phyloP scores from a whole-genome alignment of 2,797 vertebrate genomes.

The Myiotriccus ornatus region DNA sequence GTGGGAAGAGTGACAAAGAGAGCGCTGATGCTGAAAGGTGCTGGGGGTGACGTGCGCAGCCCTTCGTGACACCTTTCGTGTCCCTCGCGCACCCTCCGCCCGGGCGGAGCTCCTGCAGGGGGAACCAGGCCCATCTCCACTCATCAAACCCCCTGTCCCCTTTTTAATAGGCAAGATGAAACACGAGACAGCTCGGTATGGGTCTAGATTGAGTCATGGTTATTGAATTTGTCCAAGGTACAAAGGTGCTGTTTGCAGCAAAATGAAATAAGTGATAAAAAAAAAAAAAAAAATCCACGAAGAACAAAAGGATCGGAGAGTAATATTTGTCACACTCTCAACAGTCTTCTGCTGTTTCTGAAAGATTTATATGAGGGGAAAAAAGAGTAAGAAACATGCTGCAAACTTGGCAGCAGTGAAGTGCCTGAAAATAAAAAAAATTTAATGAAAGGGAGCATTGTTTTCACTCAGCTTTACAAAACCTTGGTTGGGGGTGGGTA shows the following conservation, averaged over 20 bases:
- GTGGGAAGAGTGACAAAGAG: background rate
- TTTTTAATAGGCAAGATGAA: conserved; percentile 26
- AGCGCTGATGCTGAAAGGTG: background rate
- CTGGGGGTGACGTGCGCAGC: rapidly evolving
- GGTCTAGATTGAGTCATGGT: background rate
- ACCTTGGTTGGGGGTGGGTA: background rate
- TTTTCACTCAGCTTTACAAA: background rate
- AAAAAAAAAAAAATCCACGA: background rate
- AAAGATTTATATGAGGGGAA: conserved; percentile 6
- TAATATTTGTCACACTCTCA: conserved; percentile 3
- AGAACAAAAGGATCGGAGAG: conserved; percentile 35
- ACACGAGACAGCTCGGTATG: background rate
- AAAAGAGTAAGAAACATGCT: background rate
- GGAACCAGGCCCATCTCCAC: background rate
- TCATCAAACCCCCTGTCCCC: background rate
- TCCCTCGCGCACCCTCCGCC: rapidly evolving
- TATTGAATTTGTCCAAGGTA: conserved; percentile 43
- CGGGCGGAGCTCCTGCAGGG: background rate
- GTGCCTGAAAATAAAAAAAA: background rate
- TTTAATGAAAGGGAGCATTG: background rate
- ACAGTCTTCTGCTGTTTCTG: conserved; percentile 40
- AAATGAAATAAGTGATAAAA: conserved; percentile 43
- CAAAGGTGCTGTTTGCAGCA: conserved; percentile 24
- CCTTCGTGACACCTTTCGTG: background rate
- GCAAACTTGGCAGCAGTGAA: background rate